Conservation (phyloP, 2,888 invertebrate genomes). For the Rotaria macrura region DNA sequence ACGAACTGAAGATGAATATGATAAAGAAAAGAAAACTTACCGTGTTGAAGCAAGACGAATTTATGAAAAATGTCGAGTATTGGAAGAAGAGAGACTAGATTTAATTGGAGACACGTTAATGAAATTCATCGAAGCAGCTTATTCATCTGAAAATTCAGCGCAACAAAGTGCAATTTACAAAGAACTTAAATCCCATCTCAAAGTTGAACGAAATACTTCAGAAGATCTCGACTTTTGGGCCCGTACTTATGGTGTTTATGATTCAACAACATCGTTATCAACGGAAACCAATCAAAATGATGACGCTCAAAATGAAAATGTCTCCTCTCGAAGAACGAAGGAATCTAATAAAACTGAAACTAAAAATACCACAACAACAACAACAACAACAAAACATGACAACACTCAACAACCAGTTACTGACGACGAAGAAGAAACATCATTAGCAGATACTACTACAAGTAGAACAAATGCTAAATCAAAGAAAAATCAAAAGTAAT, state of each 20-base stretch:
- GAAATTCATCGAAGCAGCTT: not conserved
- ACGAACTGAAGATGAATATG: not conserved
- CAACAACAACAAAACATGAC: no score
- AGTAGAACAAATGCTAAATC: no score
- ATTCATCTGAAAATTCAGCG: not conserved
- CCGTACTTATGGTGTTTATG: not conserved
- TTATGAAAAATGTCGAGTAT: not conserved
- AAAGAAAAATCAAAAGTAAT: no score
- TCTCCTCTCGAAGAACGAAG: no score
- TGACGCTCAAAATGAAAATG: not conserved
- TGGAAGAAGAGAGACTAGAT: not conserved
- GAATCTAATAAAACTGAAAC: no score
- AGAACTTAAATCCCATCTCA: not conserved
- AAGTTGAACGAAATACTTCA: not conserved
- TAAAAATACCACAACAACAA: no score
- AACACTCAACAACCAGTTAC: no score
- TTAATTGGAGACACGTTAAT: not conserved
- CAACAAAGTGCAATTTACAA: not conserved
- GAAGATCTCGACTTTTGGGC: not conserved
- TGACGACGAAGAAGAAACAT: no score
- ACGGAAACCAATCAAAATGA: no score
- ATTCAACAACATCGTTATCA: not conserved
- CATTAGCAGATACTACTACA: no score
- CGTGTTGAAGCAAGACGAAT: not conserved
- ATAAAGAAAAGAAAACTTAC: not conserved